Percentiles rank a stretch among this genome's conserved stretches.
Evolutionary conservation across 2,113 vertebrate species (phyloP).

Genomic region (Gavialis gangeticus): DNA sequence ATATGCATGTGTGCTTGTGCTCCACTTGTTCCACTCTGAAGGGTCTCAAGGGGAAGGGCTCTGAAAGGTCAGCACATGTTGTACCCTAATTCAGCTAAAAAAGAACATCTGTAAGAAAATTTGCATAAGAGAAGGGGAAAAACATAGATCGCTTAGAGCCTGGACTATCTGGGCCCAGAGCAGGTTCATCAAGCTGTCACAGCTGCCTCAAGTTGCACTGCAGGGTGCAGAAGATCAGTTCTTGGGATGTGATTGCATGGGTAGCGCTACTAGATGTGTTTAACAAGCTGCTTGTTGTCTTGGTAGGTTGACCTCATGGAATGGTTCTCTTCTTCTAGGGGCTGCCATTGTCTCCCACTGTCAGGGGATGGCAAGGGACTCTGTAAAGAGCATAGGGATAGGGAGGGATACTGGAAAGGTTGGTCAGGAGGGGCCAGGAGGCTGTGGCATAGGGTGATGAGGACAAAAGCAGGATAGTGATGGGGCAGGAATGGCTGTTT

Average conservation of each 20-base stretch:
- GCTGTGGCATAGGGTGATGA: too few relatives aligned
- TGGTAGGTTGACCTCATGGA: not conserved
- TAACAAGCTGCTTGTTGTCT: not conserved
- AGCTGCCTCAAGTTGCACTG: not conserved
- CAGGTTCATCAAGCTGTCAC: not conserved
- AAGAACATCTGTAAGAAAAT: not conserved
- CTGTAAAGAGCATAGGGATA: not conserved
- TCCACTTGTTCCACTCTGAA: not conserved
- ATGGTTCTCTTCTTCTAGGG: not conserved
- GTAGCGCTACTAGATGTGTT: not conserved
- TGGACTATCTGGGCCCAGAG: not conserved
- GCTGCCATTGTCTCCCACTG: not conserved
- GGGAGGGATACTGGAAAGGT: not conserved
- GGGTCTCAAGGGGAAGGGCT: not conserved
- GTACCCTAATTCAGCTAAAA: not conserved
- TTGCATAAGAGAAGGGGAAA: not conserved
- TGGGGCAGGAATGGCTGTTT: too few relatives aligned
- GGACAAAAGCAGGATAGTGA: too few relatives aligned
- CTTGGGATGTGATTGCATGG: not conserved
- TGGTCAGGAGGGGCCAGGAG: too few relatives aligned
- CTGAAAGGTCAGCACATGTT: not conserved
- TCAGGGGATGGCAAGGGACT: not conserved
- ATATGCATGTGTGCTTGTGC: not conserved
- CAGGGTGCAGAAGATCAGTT: not conserved
- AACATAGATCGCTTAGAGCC: not conserved